Evolutionary conservation across 2,113 vertebrate species (phyloP), one percentile per base, ranked within the genome.

Genomic region (Euleptes europaea): DNA sequence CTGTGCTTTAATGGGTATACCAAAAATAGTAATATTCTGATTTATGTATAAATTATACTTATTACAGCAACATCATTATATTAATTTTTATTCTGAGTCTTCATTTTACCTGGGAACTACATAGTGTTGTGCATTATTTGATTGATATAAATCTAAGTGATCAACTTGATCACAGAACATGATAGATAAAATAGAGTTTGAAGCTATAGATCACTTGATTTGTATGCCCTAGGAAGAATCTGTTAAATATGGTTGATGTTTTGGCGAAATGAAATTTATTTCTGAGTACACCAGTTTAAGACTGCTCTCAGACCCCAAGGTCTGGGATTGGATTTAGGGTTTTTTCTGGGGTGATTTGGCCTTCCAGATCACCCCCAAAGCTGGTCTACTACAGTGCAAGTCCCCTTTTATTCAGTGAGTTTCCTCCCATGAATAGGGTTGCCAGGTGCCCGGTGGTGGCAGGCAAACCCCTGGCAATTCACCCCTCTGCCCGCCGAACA

Each of bases 91-190:
- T 75, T 75, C 13, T 75, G 28, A 26, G 51, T 75, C 14, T 8
- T 49, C 38, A 51, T 49, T 75, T 51, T 9, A 47, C 47, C 72
- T 49, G 33, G 44, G 69, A 69, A 89, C 40, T 0, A 1, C 49
- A 14, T 13, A 70, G 57, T 78, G 8, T 5, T 69, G 74, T 40
- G 5, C 2, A 86, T 4, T 51, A 63, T 88, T 0, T 0, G 0
- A 0, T 35, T 57, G 82, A 57, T 0, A 0, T 0, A 0, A 6
- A 0, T 33, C 17, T 79, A 60, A 80, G 14, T 33, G 84, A 75
- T 35, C 83, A 71, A 28, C n/a, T 23, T 73, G 26, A 57, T 28
- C 26, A 79, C 85, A 85, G 85, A 88, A 85, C 70, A 35, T 81
- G 3, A 54, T 63, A 44, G 13, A 23, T 0, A 0, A 38, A 21